These are phyloP conservation scores for Sardina pilchardus DNA, from an alignment of 2,113 vertebrate species.

Conservation along the genomic window DNA sequence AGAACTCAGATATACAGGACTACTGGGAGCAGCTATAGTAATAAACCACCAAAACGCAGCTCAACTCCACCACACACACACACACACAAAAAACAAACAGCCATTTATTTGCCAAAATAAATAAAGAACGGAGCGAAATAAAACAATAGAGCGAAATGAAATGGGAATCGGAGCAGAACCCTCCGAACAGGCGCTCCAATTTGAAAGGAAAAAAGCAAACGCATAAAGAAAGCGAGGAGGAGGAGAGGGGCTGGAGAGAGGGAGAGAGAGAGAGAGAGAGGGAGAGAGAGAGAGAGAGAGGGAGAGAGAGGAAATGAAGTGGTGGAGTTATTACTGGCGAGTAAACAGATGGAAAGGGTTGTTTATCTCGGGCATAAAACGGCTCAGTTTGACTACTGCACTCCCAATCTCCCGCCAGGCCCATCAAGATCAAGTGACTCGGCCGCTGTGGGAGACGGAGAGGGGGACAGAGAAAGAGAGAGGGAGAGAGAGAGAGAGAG, in stretches of 20 bases:
- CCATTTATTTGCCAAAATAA: background rate
- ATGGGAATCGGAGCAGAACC: background rate
- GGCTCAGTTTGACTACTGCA: background rate
- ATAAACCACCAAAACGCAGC: background rate
- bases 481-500: constrained; percentile 28
- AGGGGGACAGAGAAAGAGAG: constrained; percentile 31
- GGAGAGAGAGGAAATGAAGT: background rate
- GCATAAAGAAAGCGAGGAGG: background rate
- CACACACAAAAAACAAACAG: background rate
- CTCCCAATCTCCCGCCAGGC: background rate
- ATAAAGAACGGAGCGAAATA: background rate
- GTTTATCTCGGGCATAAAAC: background rate
- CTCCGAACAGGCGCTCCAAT: background rate
- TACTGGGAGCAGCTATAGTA: background rate
- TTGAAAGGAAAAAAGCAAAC: too few relatives aligned
- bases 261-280: background rate
- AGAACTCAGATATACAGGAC: background rate
- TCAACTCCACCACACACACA: background rate
- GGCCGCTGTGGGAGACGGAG: constrained; percentile 29
- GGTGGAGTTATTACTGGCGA: background rate
- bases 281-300: background rate
- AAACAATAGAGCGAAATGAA: background rate
- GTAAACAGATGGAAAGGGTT: background rate
- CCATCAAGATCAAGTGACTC: too few relatives aligned
- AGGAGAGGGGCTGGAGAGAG: background rate